These are phyloP conservation scores for Pycnomerus fuliginosus DNA, from an alignment of 2,888 invertebrate species.

Conservation along the genomic window DNA sequence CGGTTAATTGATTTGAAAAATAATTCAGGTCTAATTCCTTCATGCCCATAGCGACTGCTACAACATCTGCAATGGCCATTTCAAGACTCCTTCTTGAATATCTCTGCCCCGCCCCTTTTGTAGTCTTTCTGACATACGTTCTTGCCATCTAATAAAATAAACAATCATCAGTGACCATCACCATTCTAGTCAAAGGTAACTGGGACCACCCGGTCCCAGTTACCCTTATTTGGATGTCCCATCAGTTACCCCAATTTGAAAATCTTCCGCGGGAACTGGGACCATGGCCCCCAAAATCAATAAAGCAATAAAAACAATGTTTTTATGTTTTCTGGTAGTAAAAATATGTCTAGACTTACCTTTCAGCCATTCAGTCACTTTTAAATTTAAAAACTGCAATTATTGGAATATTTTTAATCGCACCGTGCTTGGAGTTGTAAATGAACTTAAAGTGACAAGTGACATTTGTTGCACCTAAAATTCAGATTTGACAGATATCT, in stretches of 20 bases:
- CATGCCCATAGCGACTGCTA: too few relatives aligned
- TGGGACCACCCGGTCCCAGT: neutral
- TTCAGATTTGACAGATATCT: neutral
- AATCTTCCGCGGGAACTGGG: neutral
- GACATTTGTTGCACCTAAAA: neutral
- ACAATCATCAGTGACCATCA: neutral
- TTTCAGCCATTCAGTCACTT: neutral
- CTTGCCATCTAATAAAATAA: neutral
- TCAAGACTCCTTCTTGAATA: neutral
- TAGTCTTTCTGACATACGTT: neutral
- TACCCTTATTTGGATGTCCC: neutral
- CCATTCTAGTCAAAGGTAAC: neutral
- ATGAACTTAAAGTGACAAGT: neutral
- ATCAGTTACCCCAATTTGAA: neutral
- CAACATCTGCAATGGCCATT: neutral
- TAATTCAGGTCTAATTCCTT: too few relatives aligned
- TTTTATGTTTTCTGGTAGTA: neutral
- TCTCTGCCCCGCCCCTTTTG: neutral
- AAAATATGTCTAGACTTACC: neutral
- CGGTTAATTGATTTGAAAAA: too few relatives aligned
- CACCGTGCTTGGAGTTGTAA: neutral
- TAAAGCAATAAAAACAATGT: neutral
- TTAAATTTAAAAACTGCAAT: neutral
- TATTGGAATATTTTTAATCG: neutral
- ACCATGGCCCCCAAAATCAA: neutral